These are phyloP conservation scores for Epistrophe grossulariae DNA, from an alignment of 2,888 invertebrate species.

Conservation along the genomic window DNA sequence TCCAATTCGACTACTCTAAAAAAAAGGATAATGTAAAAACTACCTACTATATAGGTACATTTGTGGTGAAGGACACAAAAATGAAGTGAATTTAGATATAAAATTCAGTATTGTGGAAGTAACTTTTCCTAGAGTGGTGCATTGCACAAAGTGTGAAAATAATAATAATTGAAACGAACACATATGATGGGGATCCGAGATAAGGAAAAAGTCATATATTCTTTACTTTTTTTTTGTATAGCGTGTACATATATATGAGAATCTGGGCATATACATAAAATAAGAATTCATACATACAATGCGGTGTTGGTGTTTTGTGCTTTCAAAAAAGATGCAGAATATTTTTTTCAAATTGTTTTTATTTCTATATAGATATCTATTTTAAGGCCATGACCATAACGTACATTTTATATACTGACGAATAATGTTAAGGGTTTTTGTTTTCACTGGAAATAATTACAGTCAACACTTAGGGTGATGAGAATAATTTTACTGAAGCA, in stretches of 20 bases:
- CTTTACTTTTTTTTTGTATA: background rate
- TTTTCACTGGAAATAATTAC: conserved; percentile 11
- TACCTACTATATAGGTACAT: background rate
- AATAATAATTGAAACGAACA: conserved; percentile 61
- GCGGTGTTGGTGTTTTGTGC: background rate
- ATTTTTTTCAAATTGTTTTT: background rate
- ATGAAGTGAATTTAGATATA: conserved; percentile 47
- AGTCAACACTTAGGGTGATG: conserved; percentile 14
- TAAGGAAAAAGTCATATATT: conserved; percentile 17
- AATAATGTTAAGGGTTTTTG: background rate
- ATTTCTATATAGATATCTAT: background rate
- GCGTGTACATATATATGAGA: too few species aligned
- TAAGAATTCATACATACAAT: background rate
- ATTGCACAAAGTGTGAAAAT: conserved; percentile 53
- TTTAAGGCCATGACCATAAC: background rate
- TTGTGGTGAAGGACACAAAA: conserved; percentile 43
- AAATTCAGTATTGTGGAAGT: conserved; percentile 24
- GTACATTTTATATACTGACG: too few species aligned
- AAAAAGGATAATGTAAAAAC: conserved; percentile 24
- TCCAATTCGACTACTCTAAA: conserved; percentile 34
- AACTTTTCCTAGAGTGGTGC: conserved; percentile 19
- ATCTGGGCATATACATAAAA: background rate
- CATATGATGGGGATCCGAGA: background rate
- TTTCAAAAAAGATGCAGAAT: background rate
- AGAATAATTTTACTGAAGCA: background rate